Percentiles rank a stretch among this genome's conserved stretches.
Evolutionary conservation across 2,797 vertebrate genomes (phyloP).

Genomic region (Alosa sapidissima): DNA sequence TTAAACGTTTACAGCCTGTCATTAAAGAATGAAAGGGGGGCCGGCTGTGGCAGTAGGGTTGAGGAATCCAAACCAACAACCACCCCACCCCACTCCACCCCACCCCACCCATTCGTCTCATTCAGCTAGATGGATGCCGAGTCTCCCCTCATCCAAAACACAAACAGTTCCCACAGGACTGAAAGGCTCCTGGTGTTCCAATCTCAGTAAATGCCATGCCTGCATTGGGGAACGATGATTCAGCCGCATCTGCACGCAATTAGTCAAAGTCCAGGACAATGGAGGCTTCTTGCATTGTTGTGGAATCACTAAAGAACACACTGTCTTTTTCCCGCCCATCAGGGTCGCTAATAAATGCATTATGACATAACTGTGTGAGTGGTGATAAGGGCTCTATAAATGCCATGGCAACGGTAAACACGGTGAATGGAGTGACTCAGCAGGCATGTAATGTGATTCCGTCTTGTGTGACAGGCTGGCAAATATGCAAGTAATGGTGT

Average conservation of each 20-base stretch:
- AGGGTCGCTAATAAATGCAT: conserved; percentile 10
- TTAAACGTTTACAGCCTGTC: background rate
- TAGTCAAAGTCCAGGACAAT: background rate
- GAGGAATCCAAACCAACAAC: background rate
- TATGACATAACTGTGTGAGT: background rate
- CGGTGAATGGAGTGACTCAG: background rate
- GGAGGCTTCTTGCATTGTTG: background rate
- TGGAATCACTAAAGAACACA: background rate
- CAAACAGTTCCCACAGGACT: conserved; percentile 6
- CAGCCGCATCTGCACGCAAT: conserved; percentile 9
- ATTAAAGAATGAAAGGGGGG: background rate
- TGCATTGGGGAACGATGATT: background rate
- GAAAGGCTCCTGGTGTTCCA: background rate
- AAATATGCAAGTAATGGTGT: conserved; percentile 13
- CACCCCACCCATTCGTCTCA: background rate
- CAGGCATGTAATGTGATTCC: conserved; percentile 22
- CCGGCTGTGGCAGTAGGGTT: background rate
- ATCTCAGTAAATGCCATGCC: background rate
- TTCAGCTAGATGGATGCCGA: background rate
- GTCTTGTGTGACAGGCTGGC: background rate
- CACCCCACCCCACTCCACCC: background rate
- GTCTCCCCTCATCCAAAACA: conserved; percentile 7
- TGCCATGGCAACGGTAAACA: conserved; percentile 12
- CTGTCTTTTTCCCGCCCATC: background rate
- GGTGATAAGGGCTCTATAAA: background rate